Evolutionary conservation across 2,113 vertebrate genomes (phyloP).

Genomic region (Prochilodus magdalenae): DNA sequence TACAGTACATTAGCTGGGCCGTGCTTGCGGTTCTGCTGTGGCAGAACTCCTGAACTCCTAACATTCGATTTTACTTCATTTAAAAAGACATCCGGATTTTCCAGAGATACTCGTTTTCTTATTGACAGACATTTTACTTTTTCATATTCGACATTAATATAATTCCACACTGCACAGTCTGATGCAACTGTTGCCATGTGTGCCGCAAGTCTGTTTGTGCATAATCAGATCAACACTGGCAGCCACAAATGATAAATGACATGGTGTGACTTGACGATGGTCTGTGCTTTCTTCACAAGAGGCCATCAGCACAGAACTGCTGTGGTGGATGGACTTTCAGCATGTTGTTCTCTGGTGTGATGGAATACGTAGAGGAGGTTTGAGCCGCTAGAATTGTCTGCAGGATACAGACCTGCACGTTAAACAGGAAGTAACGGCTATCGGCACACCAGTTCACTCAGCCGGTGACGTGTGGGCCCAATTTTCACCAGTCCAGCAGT

Average conservation of each 20-base stretch:
- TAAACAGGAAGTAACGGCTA: slow-evolving; percentile 42
- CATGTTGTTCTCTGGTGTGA: neutral
- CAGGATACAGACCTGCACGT: slow-evolving; percentile 50
- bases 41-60: no score
- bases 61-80: no score
- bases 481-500: neutral
- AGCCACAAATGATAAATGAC: neutral
- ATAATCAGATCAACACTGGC: neutral
- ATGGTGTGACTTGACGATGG: no score
- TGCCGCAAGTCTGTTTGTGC: neutral
- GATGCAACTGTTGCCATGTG: neutral
- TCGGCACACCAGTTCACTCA: neutral
- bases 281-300: neutral
- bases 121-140: no score
- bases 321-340: neutral
- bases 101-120: no score
- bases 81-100: no score
- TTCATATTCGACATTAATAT: no score
- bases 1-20: neutral
- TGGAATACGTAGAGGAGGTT: slow-evolving; percentile 30
- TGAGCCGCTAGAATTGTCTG: slow-evolving; percentile 47
- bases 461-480: neutral
- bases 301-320: neutral
- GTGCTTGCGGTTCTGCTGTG: neutral
- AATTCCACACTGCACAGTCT: no score